A percentile compares a stretch with the other conserved stretches of the same genome.
Conservation (phyloP, 1,140 invertebrate genomes). For the Lanistes nyassanus region DNA sequence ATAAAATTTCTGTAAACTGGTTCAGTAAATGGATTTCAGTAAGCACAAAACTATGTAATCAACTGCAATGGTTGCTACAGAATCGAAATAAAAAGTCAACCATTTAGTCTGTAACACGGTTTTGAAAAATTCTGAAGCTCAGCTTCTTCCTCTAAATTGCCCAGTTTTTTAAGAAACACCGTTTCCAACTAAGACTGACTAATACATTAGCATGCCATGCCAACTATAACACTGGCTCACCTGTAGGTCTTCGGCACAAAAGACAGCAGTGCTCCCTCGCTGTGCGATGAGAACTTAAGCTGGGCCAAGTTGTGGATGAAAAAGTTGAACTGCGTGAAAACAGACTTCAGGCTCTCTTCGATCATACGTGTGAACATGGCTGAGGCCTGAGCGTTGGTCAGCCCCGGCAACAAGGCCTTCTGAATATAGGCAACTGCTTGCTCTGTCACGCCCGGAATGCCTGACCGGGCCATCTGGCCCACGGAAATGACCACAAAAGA, state of each 20-base stretch:
- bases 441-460: conserved; percentile 91
- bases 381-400: conserved; percentile 93
- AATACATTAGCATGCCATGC: neutral
- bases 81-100: no score
- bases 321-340: conserved; percentile 97
- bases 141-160: no score
- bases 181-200: no score
- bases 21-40: no score
- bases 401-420: conserved; percentile 85
- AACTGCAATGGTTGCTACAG: no score
- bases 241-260: conserved; percentile 95
- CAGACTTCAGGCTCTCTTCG: conserved; percentile 69
- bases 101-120: no score
- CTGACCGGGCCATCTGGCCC: conserved; percentile 86
- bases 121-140: no score
- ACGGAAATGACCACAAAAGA: conserved; percentile 3
- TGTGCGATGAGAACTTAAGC: conserved; percentile 85
- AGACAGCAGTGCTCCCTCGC: conserved; percentile 83
- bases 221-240: conserved; percentile 72
- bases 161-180: no score
- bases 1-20: no score
- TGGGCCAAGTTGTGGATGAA: conserved; percentile 97
- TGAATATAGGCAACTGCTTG: conserved; percentile 94
- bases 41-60: no score
- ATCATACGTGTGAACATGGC: conserved; percentile 74